phyloP scores from a whole-genome alignment of 64 coral and sea anemone species.

The Montipora cactus region DNA sequence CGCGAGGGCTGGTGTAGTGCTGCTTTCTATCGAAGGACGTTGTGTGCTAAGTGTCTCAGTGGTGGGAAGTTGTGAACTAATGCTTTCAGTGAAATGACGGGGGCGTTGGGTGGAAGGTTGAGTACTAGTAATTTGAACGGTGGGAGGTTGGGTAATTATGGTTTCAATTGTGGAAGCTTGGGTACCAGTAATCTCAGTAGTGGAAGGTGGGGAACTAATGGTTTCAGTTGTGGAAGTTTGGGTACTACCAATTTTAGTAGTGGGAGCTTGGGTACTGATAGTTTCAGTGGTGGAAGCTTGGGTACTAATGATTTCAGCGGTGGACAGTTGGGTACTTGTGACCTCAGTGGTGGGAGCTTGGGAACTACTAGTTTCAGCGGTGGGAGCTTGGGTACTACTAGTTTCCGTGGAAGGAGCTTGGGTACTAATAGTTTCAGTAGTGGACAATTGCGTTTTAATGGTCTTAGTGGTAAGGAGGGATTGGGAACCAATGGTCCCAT shows the following conservation, averaged over 20 bases:
- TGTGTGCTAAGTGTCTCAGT: background rate
- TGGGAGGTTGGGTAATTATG: background rate
- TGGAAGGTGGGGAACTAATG: background rate
- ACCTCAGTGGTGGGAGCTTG: background rate
- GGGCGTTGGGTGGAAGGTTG: background rate
- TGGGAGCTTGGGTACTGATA: no score
- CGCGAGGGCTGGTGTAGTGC: background rate
- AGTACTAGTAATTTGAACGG: background rate
- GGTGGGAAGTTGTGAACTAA: background rate
- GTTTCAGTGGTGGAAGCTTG: background rate
- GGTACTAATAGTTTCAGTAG: background rate
- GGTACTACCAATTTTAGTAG: background rate
- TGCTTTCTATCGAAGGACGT: background rate
- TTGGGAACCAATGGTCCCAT: no score
- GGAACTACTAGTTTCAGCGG: background rate
- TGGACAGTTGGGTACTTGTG: background rate
- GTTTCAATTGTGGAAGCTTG: background rate
- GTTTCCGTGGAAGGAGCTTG: background rate
- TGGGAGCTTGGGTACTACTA: background rate
- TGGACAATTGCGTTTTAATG: background rate
- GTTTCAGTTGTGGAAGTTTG: background rate
- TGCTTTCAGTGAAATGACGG: background rate
- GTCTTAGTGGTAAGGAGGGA: no score
- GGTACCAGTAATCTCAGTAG: background rate
- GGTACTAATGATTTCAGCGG: background rate